phyloP scores from a whole-genome alignment of 2,888 invertebrate genomes.

The Nomada ferruginata region DNA sequence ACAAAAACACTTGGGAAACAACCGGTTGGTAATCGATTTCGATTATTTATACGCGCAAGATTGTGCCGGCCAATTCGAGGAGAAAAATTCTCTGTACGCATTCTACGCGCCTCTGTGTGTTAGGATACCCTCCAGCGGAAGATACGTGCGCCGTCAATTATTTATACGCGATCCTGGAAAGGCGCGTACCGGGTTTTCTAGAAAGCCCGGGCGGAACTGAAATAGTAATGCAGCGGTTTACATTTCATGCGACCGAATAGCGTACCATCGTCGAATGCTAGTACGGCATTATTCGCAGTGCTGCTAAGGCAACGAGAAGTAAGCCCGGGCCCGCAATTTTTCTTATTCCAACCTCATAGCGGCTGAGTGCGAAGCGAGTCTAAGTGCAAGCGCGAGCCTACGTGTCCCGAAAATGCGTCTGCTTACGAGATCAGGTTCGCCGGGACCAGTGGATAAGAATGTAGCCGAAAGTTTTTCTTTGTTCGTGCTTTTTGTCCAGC shows the following conservation, averaged over 20 bases:
- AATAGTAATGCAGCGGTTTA: slow-evolving; percentile 66
- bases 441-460: slow-evolving; percentile 19
- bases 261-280: slow-evolving; percentile 30
- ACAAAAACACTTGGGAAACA: slow-evolving; percentile 26
- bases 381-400: slow-evolving; percentile 30
- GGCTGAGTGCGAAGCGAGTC: neutral
- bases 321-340: slow-evolving; percentile 61
- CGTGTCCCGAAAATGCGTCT: slow-evolving; percentile 34
- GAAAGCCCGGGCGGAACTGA: slow-evolving; percentile 55
- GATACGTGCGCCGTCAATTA: slow-evolving; percentile 50
- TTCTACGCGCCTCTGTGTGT: neutral
- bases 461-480: slow-evolving; percentile 43
- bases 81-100: neutral
- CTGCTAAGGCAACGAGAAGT: slow-evolving; percentile 15
- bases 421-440: slow-evolving; percentile 61
- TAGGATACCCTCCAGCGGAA: neutral
- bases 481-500: neutral
- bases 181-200: slow-evolving; percentile 21
- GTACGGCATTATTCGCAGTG: slow-evolving; percentile 61
- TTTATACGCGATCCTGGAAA: slow-evolving; percentile 51
- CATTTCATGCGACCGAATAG: slow-evolving; percentile 63
- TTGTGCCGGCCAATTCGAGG: slow-evolving; percentile 15
- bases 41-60: slow-evolving; percentile 46
- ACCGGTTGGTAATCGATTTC: slow-evolving; percentile 41
- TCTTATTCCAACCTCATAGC: slow-evolving; percentile 59